Percentiles rank a stretch among this genome's conserved stretches.
Evolutionary conservation across 2,113 vertebrate genomes (phyloP).

Genomic region (Phylloscopus whistleri): DNA sequence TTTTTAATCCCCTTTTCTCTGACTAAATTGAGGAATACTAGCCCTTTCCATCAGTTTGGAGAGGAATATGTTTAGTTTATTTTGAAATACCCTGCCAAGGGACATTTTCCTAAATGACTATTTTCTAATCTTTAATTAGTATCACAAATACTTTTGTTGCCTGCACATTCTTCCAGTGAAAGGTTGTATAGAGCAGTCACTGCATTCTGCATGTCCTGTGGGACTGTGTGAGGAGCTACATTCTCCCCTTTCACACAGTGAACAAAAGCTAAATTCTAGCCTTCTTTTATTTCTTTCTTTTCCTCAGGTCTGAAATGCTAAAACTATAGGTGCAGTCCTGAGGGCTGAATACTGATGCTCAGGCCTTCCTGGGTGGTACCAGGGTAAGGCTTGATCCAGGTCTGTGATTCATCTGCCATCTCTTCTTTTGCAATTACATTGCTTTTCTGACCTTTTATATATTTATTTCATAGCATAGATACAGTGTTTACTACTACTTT

Average conservation of each 20-base stretch:
- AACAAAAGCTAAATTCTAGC: conserved; percentile 36
- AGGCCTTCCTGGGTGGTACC: conserved; percentile 15
- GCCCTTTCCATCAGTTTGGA: not conserved
- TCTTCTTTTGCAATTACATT: not conserved
- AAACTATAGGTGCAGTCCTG: not conserved
- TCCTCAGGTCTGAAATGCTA: not conserved
- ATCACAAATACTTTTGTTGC: conserved; percentile 23
- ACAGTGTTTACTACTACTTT: not conserved
- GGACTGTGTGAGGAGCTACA: not conserved
- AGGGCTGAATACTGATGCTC: not conserved
- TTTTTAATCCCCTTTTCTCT: not conserved
- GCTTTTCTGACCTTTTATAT: not conserved
- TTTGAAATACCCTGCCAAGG: not conserved
- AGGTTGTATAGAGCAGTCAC: not conserved
- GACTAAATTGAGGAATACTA: not conserved
- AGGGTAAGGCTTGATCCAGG: not conserved
- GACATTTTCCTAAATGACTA: not conserved
- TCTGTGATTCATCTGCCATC: not conserved
- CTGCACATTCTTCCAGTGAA: not conserved
- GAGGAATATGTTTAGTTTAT: not conserved
- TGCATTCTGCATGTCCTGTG: not conserved
- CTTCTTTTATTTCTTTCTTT: not conserved
- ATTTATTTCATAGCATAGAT: not conserved
- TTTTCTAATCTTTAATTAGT: conserved; percentile 46
- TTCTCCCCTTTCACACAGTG: conserved; percentile 16